Conservation (phyloP, 30 jellyfish, hydroid and myxozoan species). For the Aurelia aurita region DNA sequence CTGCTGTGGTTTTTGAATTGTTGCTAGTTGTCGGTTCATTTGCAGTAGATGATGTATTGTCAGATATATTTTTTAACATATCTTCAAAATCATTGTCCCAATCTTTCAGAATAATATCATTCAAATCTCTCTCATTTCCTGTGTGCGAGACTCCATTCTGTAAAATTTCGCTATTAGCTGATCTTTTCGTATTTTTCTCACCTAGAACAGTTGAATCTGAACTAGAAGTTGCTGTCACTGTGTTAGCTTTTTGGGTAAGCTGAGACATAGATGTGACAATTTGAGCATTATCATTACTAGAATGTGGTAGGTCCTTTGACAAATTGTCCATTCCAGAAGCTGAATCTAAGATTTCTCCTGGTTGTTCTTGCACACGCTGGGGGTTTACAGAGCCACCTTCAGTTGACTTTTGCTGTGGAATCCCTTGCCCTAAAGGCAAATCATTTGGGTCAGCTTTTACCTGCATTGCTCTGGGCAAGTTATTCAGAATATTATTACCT, state of each 20-base stretch:
- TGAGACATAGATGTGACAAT: conserved; percentile 27
- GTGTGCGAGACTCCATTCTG: conserved; percentile 66
- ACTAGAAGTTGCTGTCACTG: conserved; percentile 5
- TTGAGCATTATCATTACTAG: conserved; percentile 12
- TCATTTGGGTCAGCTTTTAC: conserved; percentile 60
- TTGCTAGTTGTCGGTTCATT: conserved; percentile 23
- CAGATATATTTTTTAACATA: conserved; percentile 74
- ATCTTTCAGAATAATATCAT: conserved; percentile 61
- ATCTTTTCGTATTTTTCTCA: conserved; percentile 11
- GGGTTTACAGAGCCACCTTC: conserved; percentile 24
- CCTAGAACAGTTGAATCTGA: conserved; percentile 10
- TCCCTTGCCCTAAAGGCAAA: conserved; percentile 1
- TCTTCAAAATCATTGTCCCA: conserved; percentile 83
- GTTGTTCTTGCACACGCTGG: conserved; percentile 25
- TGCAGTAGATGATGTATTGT: conserved; percentile 22
- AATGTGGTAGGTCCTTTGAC: conserved; percentile 10
- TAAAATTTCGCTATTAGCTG: conserved; percentile 23
- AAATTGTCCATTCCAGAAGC: conserved; percentile 20
- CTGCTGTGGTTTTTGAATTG: conserved; percentile 30
- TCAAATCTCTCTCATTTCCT: conserved; percentile 41
- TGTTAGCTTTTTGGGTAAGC: not conserved
- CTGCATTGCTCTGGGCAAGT: conserved; percentile 58
- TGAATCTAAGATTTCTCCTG: conserved; percentile 39
- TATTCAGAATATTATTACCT: conserved; percentile 43
- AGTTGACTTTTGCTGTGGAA: conserved; percentile 18